A percentile compares a stretch with the other conserved stretches of the same genome.
phyloP scores from a whole-genome alignment of 2,888 invertebrate genomes.

The Thera obeliscata region DNA sequence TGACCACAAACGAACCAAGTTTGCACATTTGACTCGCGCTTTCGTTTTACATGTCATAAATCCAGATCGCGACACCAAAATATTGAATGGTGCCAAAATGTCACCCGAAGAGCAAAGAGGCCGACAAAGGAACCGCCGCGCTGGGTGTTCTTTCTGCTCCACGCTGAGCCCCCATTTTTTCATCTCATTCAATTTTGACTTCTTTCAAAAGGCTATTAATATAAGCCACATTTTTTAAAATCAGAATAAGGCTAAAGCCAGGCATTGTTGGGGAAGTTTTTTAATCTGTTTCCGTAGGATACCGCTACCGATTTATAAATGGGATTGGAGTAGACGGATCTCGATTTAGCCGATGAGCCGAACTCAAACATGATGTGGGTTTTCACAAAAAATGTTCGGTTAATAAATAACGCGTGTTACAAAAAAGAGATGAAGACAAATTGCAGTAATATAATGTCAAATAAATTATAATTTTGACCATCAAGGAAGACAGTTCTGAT shows the following conservation, averaged over 20 bases:
- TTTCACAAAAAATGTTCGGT: slow-evolving; percentile 70
- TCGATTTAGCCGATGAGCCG: slow-evolving; percentile 72
- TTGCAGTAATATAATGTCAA: slow-evolving; percentile 68
- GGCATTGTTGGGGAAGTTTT: slow-evolving; percentile 77
- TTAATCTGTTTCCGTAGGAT: slow-evolving; percentile 84
- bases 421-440: slow-evolving; percentile 78
- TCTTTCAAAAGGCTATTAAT: slow-evolving; percentile 84
- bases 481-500: slow-evolving; percentile 45
- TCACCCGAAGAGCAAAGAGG: slow-evolving; percentile 78
- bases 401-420: slow-evolving; percentile 78
- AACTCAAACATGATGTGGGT: slow-evolving; percentile 81
- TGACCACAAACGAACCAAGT: slow-evolving; percentile 42
- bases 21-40: slow-evolving; percentile 59
- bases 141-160: slow-evolving; percentile 79
- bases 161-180: slow-evolving; percentile 81
- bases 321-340: slow-evolving; percentile 65
- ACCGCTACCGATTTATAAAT: slow-evolving; percentile 83
- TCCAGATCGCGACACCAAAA: slow-evolving; percentile 81
- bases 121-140: slow-evolving; percentile 80
- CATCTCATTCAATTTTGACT: slow-evolving; percentile 84
- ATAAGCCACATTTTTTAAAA: slow-evolving; percentile 82
- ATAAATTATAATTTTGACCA: slow-evolving; percentile 59
- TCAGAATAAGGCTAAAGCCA: slow-evolving; percentile 77
- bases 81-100: slow-evolving; percentile 85
- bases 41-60: slow-evolving; percentile 78